Percentiles rank a stretch among this genome's conserved stretches.
These are phyloP conservation scores for Desmodus rotundus DNA, from an alignment of 2,113 vertebrate species.

Conservation along the genomic window DNA sequence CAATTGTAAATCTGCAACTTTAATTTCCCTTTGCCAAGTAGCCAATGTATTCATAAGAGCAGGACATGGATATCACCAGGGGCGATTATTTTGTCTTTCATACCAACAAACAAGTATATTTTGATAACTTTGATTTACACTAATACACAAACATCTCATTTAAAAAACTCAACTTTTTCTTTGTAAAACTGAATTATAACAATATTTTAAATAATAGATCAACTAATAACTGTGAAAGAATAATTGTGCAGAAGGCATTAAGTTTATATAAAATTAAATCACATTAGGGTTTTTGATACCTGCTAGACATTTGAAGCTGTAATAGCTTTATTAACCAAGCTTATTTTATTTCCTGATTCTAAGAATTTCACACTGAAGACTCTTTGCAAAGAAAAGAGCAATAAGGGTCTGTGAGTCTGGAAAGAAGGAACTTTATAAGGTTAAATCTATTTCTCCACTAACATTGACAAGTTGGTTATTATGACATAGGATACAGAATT, in stretches of 20 bases:
- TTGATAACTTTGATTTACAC: neutral
- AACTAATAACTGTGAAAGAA: neutral
- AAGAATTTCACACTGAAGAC: neutral
- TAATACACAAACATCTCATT: neutral
- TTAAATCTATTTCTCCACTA: neutral
- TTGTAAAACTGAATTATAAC: neutral
- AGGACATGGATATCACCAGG: neutral
- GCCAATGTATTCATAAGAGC: neutral
- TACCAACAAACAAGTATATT: neutral
- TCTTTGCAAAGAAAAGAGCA: neutral
- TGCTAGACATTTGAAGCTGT: neutral
- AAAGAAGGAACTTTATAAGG: neutral
- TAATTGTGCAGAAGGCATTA: neutral
- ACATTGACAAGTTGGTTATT: neutral
- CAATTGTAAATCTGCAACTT: neutral
- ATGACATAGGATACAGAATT: neutral
- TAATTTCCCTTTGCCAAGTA: neutral
- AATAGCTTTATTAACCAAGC: neutral
- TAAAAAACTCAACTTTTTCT: neutral
- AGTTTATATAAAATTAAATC: neutral
- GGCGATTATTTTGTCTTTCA: neutral
- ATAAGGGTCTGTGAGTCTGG: neutral
- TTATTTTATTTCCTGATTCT: neutral
- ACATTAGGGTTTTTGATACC: neutral
- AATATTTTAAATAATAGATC: neutral